Percentiles rank a stretch among this genome's conserved stretches.
Evolutionary conservation across 2,113 vertebrate species (phyloP).

Genomic region (Ochotona curzoniae): DNA sequence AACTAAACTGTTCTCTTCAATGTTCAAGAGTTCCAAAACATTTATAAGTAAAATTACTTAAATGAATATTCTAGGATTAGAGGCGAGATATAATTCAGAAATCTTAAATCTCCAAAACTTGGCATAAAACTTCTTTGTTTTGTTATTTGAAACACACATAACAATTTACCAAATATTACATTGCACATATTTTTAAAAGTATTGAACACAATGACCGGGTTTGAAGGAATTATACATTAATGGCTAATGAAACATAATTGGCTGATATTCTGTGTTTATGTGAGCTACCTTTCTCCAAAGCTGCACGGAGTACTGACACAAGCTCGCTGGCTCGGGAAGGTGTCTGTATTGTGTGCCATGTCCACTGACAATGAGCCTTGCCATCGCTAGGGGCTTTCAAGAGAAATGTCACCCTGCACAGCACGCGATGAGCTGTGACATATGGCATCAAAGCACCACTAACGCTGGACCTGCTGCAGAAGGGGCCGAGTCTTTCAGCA

Average conservation of each 20-base stretch:
- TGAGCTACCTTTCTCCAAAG: constrained; percentile 44
- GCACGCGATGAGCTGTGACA: constrained; percentile 98
- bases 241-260: neutral
- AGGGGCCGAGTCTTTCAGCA: constrained; percentile 88
- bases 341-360: constrained; percentile 78
- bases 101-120: neutral
- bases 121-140: neutral
- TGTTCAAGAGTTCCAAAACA: neutral
- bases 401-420: constrained; percentile 97
- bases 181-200: accelerated
- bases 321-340: constrained; percentile 73
- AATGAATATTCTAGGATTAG: neutral
- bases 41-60: neutral
- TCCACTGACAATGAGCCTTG: constrained; percentile 80
- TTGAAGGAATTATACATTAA: neutral
- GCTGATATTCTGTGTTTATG: accelerated
- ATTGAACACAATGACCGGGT: neutral
- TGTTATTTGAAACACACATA: neutral
- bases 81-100: neutral
- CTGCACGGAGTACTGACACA: constrained; percentile 73
- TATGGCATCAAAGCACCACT: constrained; percentile 98
- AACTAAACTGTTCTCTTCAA: neutral
- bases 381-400: constrained; percentile 90
- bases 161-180: neutral
- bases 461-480: constrained; percentile 94